phyloP scores from a whole-genome alignment of 2,797 vertebrate species.

The Triplophysa bombifrons region DNA sequence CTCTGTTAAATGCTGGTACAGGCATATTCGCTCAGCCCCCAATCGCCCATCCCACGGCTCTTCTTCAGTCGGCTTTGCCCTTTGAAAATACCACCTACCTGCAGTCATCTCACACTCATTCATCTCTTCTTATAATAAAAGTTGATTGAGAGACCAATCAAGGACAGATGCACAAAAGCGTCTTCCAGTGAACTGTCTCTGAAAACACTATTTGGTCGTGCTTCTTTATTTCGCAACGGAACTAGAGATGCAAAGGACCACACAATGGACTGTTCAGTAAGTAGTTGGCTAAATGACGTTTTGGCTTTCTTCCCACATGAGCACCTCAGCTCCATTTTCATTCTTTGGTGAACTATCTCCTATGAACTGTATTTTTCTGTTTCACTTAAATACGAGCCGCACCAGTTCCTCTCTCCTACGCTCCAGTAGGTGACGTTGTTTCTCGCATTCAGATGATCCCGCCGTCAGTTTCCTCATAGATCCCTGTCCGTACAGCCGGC shows the following conservation, averaged over 20 bases:
- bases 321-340: neutral
- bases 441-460: constrained; percentile 93
- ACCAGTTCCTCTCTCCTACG: constrained; percentile 94
- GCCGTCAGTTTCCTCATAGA: constrained; percentile 87
- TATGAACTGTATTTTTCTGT: neutral
- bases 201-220: constrained; percentile 34
- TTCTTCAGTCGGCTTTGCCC: constrained; percentile 50
- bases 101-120: constrained; percentile 59
- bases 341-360: neutral
- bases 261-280: neutral
- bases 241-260: neutral
- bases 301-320: neutral
- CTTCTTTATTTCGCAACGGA: constrained; percentile 16
- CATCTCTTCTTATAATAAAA: constrained; percentile 65
- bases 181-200: constrained; percentile 59
- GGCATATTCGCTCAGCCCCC: constrained; percentile 60
- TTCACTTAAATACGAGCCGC: constrained; percentile 37
- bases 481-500: constrained; percentile 91
- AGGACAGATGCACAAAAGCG: constrained; percentile 59
- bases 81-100: constrained; percentile 64
- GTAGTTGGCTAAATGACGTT: neutral
- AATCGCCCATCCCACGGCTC: constrained; percentile 56
- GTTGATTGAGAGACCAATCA: constrained; percentile 76
- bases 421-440: constrained; percentile 90
- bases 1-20: constrained; percentile 58